Evolutionary conservation across 1,140 invertebrate genomes (phyloP), one percentile per base, ranked within the genome.

Genomic region (Subanguina moxae): DNA sequence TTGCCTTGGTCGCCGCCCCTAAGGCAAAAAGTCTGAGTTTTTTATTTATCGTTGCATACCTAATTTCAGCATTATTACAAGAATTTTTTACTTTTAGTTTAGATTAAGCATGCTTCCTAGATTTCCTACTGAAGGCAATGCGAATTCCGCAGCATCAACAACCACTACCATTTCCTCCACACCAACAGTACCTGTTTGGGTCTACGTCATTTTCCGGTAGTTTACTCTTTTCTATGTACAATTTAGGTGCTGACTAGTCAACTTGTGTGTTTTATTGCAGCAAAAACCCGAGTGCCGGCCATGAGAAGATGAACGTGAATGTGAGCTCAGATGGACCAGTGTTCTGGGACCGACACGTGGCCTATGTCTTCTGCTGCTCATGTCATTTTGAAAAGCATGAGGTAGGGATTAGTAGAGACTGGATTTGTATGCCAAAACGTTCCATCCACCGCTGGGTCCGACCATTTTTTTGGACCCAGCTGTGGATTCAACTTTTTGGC

Each of bases 371-470:
- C 65, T 82, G 80, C 48, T 80, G 78, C 68, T 82, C 80, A 15
- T 81, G 80, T 62, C 80, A 81, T 64, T 81, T 81, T 68, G 76
- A 82, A 23, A 69, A 77, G 46, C 79, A 81, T 66, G 79, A 81
- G 74, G 80, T 80, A 52, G n/a, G 64, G 62, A 45, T 45, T 45
- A n/a, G 43, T 13, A n/a, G n/a, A n/a, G n/a, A n/a, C n/a, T n/a
- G n/a, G n/a, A n/a, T n/a, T n/a, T n/a, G n/a, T n/a, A n/a, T n/a
- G n/a, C n/a, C n/a, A n/a, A n/a, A n/a, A n/a, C n/a, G n/a, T n/a
- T n/a, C n/a, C n/a, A n/a, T n/a, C n/a, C n/a, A n/a, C n/a, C n/a
- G n/a, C n/a, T n/a, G n/a, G n/a, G n/a, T n/a, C n/a, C n/a, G n/a
- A n/a, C n/a, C n/a, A n/a, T n/a, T n/a, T n/a, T n/a, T n/a, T n/a